Percentiles rank a stretch among this genome's conserved stretches.
phyloP scores from a whole-genome alignment of 2,797 vertebrate genomes.

The Distichodus sexfasciatus region DNA sequence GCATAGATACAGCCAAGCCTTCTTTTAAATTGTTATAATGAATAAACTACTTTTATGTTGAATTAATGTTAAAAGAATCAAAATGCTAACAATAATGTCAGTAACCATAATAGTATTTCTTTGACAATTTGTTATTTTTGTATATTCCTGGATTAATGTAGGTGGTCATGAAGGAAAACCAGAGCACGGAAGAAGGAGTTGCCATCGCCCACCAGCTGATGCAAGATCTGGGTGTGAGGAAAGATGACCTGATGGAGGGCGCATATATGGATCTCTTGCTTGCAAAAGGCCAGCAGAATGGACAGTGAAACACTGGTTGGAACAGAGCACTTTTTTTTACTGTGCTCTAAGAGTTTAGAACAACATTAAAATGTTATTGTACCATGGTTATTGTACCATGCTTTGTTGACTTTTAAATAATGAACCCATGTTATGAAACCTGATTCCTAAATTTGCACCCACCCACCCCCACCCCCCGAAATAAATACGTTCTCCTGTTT shows the following conservation, averaged over 20 bases:
- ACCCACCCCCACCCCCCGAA: no score
- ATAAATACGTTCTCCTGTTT: not conserved
- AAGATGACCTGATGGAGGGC: slow-evolving; percentile 73
- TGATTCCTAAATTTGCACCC: no score
- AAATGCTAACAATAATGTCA: not conserved
- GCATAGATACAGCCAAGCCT: no score
- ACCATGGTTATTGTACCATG: not conserved
- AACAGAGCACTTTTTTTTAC: not conserved
- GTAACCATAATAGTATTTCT: no score
- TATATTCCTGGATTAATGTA: slow-evolving; percentile 40
- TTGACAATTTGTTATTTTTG: no score
- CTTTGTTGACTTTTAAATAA: not conserved
- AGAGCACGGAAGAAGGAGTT: slow-evolving; percentile 73
- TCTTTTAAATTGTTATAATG: no score
- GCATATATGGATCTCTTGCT: slow-evolving; percentile 83
- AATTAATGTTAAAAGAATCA: no score
- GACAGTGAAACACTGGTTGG: not conserved
- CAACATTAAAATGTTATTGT: not conserved
- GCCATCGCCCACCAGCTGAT: slow-evolving; percentile 73
- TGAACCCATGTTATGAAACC: not conserved
- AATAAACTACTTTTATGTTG: no score
- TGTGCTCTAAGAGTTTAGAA: not conserved
- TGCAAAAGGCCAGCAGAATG: slow-evolving; percentile 41
- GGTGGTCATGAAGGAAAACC: slow-evolving; percentile 79
- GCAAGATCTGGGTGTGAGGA: slow-evolving; percentile 67